Base-by-base conservation (phyloP, 2,797 vertebrate species). In the Lemur catta region DNA sequence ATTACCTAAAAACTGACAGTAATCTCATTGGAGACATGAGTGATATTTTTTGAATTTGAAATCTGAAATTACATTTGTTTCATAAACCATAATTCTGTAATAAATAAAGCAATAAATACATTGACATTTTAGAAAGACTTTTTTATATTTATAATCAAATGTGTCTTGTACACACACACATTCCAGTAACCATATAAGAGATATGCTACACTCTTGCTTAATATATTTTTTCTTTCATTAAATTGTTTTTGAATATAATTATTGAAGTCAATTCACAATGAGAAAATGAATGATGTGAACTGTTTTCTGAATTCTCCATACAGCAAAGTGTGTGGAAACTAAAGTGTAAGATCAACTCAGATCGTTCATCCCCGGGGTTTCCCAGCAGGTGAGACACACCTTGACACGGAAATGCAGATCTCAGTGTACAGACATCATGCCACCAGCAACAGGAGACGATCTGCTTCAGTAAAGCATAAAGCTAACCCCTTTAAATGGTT, bases 251-350 rank as follows among this genome's bases (percentile, higher is more conserved):
- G 3, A 84, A 82, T 26, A 17, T n/a, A 85, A 96, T 63, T 87
- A 95, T 17, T 84, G 48, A 7, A 93, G 76, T 65, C 20, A 78
- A 65, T 84, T 30, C 86, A 46, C 3, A 89, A 43, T 69, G 92
- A 94, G 3, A 79, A 94, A 75, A 94, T 72, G 30, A 95, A 63
- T 63, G 15, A 69, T 6, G 35, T 33, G 67, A 57, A 96, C 89
- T 61, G 50, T 28, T 89, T 92, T 12, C 28, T 78, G 35, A 72
- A 82, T 93, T 82, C 26, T 30, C 35, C 7, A 7, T 65, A 52
- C 24, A 24, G 6, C 35, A 95, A 81, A 85, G 43, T 43, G 48
- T 52, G 84, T 63, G 65, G 48, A 84, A 86, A 86, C 35, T n/a
- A 78, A 59, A 92, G 52, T 74, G 0, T 4, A 48, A 74, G 15